Evolutionary conservation across 2,797 vertebrate genomes (phyloP), one percentile per base, ranked within the genome.

Genomic region (Hephaestus fuliginosus): DNA sequence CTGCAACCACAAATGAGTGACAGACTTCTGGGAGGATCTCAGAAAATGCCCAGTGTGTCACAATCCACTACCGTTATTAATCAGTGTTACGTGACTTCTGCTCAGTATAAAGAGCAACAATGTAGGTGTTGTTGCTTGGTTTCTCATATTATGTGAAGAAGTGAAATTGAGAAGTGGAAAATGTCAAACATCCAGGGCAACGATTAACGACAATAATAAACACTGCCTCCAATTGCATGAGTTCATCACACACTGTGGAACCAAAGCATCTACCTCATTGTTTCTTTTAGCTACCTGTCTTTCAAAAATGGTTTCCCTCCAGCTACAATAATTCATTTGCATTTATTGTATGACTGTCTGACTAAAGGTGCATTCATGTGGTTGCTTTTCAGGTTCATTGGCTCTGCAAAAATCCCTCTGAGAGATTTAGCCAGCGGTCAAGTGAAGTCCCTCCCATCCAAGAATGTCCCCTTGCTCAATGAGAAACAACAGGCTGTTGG

Each of bases 391-490:
- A 99, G 98, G 91, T 96, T 98, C 64, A 98, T 99, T 91, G 98
- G 98, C 83, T 97, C 95, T 0, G 95, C 96, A 33, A 95, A 95
- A 0, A 36, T 99, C 74, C 88, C 92, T 51, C 93, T 99, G 70
- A 97, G 95, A 91, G 98, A 98, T 57, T 88, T 99, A 73, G 93
- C 95, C 14, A 95, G 95, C n/a, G 96, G 97, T 89, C 96, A 97
- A 57, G 89, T 86, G 77, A 96, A 89, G 86, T 97, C 97, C 1
- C 92, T 96, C 76, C 96, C 97, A 0, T 97, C 93, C 86, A 98
- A 95, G 87, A 95, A 97, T 55, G 65, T 96, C 76, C 93, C 97
- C 58, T 86, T 99, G 64, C 73, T 97, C 56, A 98, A 94, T 71
- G 97, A 99, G 86, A 98, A 94, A 70, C 97, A 96, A 61, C 1